Evolutionary conservation across 2,888 invertebrate genomes (phyloP), one percentile per base, ranked within the genome.

Genomic region (Tineola bisselliella): DNA sequence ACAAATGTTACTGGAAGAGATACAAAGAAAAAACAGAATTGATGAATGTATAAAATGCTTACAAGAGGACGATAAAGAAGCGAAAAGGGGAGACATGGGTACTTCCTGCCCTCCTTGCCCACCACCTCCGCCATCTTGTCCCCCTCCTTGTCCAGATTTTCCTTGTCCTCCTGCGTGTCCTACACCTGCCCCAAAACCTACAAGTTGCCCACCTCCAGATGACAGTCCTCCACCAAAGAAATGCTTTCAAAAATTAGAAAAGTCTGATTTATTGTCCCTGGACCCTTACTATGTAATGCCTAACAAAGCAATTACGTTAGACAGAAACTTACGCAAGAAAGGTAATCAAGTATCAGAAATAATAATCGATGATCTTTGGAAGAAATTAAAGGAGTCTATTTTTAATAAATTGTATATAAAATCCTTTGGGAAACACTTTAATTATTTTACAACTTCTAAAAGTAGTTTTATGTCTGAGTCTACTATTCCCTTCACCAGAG

Each of bases 161-260:
- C 25, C 25, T 11, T 15, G 4, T 17, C 52, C 52, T 17, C 13
- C 18, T 8, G 17, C 54, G 8, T 54, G 54, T n/a, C 54, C 54
- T 18, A 6, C 17, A 4, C 54, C 54, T 3, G 11, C 19, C 12
- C 11, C 54, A 10, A 54, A 54, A 19, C 54, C 54, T 19, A 54
- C 54, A 25, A 25, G 8, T 17, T 54, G 54, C 12, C 54, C 54
- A 1, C 19, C 54, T 8, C 54, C 54, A 12, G 17, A n/a, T 12
- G 25, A 54, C 18, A 17, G 25, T 54, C 54, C 54, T 54, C 54
- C 54, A 17, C 54, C 54, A 13, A 54, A 54, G 12, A 54, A 54
- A 54, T 54, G 54, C 17, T 54, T 54, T 25, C 54, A 54, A 17
- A 54, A 54, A 18, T 12, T 54, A 19, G 48, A n/a, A 13, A 13